Evolutionary conservation across 2,888 invertebrate species (phyloP).

Genomic region (Brachylomia viminalis): DNA sequence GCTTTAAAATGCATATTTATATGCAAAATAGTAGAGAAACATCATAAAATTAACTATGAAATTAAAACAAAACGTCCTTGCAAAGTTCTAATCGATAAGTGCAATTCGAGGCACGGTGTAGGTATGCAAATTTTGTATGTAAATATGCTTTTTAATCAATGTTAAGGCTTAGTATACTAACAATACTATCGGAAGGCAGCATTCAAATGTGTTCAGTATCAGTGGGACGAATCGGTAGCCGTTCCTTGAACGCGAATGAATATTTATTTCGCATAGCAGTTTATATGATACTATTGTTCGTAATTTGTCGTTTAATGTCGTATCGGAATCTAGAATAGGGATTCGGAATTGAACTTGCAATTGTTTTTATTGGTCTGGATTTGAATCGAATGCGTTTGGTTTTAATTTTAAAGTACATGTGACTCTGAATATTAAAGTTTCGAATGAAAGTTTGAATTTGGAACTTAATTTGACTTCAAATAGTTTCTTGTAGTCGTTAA

Average conservation of each 20-base stretch:
- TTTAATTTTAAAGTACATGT: neutral
- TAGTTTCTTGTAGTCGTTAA: neutral
- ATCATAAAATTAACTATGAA: conserved; percentile 70
- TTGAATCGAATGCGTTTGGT: conserved; percentile 13
- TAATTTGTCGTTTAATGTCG: conserved; percentile 79
- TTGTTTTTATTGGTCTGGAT: conserved; percentile 54
- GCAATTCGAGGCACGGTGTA: conserved; percentile 87
- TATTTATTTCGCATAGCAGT: conserved; percentile 85
- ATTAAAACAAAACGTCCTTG: conserved; percentile 73
- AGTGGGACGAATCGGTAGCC: conserved; percentile 79
- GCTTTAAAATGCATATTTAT: conserved; percentile 66
- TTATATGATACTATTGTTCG: conserved; percentile 82
- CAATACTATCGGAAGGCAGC: conserved; percentile 85
- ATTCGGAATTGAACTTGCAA: conserved; percentile 52
- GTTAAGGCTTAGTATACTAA: conserved; percentile 80
- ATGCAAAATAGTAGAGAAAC: conserved; percentile 67
- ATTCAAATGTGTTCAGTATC: conserved; percentile 86
- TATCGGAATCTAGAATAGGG: conserved; percentile 68
- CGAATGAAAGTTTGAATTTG: conserved; percentile 4
- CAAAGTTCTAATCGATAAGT: conserved; percentile 84
- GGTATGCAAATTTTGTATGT: conserved; percentile 87
- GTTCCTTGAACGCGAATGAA: conserved; percentile 84
- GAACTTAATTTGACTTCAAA: neutral
- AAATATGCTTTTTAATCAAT: conserved; percentile 88
- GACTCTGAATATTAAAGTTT: neutral